Evolutionary conservation across 2,113 vertebrate genomes (phyloP).

Genomic region (Phocoena sinus): DNA sequence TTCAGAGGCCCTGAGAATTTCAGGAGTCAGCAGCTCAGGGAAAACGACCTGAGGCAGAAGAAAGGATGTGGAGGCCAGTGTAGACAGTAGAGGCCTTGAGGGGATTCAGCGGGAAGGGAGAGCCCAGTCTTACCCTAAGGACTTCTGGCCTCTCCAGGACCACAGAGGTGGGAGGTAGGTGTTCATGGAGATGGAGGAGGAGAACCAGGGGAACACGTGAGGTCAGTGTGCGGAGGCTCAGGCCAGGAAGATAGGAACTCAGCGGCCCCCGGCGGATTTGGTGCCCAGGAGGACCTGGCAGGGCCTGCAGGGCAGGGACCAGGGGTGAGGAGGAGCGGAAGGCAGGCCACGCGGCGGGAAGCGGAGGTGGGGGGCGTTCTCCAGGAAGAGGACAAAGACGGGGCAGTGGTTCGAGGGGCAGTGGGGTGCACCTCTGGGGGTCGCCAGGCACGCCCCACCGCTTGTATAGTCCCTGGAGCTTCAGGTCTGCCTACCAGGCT

Average conservation of each 20-base stretch:
- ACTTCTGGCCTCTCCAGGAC: neutral
- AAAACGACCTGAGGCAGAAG: neutral
- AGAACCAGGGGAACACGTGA: neutral
- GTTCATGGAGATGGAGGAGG: neutral
- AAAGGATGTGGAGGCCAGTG: neutral
- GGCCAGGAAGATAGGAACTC: neutral
- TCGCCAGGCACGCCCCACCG: fast-evolving
- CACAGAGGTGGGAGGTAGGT: neutral
- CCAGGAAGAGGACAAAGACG: neutral
- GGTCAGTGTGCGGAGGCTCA: neutral
- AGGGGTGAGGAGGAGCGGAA: neutral
- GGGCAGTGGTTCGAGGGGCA: neutral
- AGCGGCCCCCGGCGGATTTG: too few species aligned
- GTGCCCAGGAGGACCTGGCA: neutral
- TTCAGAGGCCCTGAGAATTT: neutral
- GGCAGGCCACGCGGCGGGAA: neutral
- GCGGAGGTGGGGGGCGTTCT: fast-evolving
- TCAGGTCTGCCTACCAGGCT: neutral
- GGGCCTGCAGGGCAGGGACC: neutral
- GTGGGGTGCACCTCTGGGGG: too few species aligned
- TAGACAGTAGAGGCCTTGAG: neutral
- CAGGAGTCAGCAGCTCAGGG: neutral
- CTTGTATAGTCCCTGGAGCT: neutral
- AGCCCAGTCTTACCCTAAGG: neutral
- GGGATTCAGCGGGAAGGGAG: neutral